Percentiles rank a stretch among this genome's conserved stretches.
Conservation (phyloP, 2,888 invertebrate genomes). For the Ornithoptera priamus region DNA sequence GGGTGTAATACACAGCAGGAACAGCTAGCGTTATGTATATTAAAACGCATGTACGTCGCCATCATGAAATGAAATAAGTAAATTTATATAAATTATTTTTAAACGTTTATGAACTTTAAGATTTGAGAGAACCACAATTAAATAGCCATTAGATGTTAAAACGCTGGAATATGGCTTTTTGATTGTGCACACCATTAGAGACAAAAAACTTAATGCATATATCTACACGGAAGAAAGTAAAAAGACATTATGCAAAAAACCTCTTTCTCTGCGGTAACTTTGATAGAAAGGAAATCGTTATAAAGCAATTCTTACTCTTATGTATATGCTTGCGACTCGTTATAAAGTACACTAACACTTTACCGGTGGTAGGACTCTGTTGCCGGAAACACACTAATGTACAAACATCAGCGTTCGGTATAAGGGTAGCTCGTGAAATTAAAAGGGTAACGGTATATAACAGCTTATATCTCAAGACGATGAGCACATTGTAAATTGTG, state of each 20-base stretch:
- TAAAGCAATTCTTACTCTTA: neutral
- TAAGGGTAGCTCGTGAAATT: no score
- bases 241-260: constrained; percentile 6
- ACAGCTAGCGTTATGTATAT: no score
- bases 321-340: neutral
- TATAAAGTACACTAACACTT: no score
- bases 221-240: constrained; percentile 14
- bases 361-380: no score
- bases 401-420: no score
- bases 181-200: constrained; percentile 27
- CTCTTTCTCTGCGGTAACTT: constrained; percentile 18
- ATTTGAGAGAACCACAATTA: neutral
- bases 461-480: no score
- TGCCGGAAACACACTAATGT: no score
- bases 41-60: no score
- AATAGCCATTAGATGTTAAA: neutral
- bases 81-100: neutral
- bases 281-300: neutral
- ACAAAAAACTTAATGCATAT: constrained; percentile 25
- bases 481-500: no score
- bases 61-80: no score
- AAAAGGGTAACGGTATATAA: no score
- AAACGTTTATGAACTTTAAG: neutral
- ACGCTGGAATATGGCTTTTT: constrained; percentile 5
- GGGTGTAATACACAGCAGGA: no score